These are phyloP conservation scores for Thunnus thynnus DNA, from an alignment of 2,113 vertebrate species.

Conservation along the genomic window DNA sequence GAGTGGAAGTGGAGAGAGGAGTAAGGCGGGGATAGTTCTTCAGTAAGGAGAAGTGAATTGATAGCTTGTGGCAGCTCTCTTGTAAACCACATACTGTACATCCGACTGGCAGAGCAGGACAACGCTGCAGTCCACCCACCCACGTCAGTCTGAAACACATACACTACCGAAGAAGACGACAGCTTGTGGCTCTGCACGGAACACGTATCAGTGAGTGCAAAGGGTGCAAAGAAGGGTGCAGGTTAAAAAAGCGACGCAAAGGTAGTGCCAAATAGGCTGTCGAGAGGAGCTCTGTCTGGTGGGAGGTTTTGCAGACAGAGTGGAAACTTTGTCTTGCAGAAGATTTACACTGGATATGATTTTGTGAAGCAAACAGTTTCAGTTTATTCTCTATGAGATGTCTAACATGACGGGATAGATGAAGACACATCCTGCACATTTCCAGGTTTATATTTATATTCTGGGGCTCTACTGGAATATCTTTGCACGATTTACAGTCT, in stretches of 20 bases:
- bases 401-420: too few relatives aligned
- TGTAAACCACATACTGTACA: constrained; percentile 14
- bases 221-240: constrained; percentile 15
- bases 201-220: neutral
- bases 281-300: constrained; percentile 14
- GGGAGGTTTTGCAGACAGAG: constrained; percentile 18
- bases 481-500: too few relatives aligned
- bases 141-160: constrained; percentile 19
- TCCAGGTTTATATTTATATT: too few relatives aligned
- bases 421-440: too few relatives aligned
- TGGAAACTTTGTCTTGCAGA: neutral
- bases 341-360: neutral
- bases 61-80: constrained; percentile 23
- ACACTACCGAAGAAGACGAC: constrained; percentile 28
- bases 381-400: neutral
- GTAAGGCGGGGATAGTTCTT: neutral
- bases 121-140: constrained; percentile 16
- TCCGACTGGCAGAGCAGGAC: constrained; percentile 24
- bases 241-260: constrained; percentile 26
- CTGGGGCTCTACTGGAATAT: too few relatives aligned
- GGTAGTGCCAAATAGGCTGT: constrained; percentile 12
- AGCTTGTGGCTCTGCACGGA: constrained; percentile 45
- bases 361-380: constrained; percentile 3
- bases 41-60: constrained; percentile 35
- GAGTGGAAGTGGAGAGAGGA: neutral